Evolutionary conservation across 2,113 vertebrate species (phyloP), one percentile per base, ranked within the genome.

Genomic region (Patagioenas fasciata): DNA sequence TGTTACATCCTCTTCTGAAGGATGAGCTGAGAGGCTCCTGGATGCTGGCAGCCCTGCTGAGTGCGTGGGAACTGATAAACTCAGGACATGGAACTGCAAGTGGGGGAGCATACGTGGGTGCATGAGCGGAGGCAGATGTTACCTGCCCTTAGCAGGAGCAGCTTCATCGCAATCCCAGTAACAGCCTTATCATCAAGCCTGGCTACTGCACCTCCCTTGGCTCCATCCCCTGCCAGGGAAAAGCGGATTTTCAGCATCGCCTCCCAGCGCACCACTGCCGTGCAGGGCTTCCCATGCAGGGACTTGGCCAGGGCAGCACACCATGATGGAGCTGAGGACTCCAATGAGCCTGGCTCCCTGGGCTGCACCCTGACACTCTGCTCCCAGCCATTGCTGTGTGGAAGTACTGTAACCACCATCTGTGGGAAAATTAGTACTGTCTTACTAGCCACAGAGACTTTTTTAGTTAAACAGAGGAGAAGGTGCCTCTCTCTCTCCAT

Each of bases 261-360:
- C 11, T 58, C 29, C 19, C 36, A 26, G 34, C 29, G 42, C 4
- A 10, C 57, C 34, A 38, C 32, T 0, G 0, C 48, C 1, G 0
- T 2, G 2, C 13, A 8, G 80, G 32, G 61, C 47, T 93, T 67
- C 32, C 69, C 60, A 31, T 1, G 0, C 3, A 4, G 14, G 44
- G 26, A 19, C 31, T 72, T 69, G 64, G 50, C 50, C 32, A 38
- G 34, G 50, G 64, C 47, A 86, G 18, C 51, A 23, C 0, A 1
- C 15, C 1, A 3, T 0, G 7, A 47, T 9, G 42, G 72, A 91
- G 32, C 34, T 75, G 64, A 54, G 38, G 9, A 3, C 24, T 80
- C 69, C 65, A n/a, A 40, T 21, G 25, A 65, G 58, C 32, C 25
- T 11, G 2, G 32, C 17, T 65, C 25, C 64, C 38, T 0, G 0